These are phyloP conservation scores for Hippocampus comes DNA, from an alignment of 2,113 vertebrate species.

Conservation along the genomic window DNA sequence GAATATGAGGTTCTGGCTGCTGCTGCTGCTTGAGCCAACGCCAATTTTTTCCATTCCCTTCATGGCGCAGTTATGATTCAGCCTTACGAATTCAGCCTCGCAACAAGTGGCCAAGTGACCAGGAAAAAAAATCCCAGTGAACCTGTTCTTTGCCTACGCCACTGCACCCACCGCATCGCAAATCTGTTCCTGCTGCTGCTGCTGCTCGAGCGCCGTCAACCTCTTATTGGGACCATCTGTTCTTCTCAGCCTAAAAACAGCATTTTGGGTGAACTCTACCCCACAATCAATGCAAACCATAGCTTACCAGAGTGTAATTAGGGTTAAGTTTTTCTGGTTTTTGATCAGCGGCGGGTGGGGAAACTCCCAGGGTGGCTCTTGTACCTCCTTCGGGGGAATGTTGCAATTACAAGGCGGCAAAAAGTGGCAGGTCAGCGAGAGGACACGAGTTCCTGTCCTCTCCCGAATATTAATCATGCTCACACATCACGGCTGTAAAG, in stretches of 20 bases:
- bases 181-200: neutral
- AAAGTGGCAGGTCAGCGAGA: conserved; percentile 54
- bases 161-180: neutral
- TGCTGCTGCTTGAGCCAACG: no score
- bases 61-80: neutral
- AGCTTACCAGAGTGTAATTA: conserved; percentile 53
- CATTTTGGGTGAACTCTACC: conserved; percentile 33
- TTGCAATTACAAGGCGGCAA: conserved; percentile 60
- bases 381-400: conserved; percentile 39
- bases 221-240: neutral
- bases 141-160: no score
- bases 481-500: conserved; percentile 26
- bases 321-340: conserved; percentile 55
- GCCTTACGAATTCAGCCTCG: neutral
- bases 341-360: conserved; percentile 59
- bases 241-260: conserved; percentile 18
- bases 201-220: neutral
- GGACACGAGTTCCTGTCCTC: conserved; percentile 53
- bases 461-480: conserved; percentile 45
- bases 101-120: neutral
- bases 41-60: neutral
- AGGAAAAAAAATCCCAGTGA: neutral
- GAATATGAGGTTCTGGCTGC: no score
- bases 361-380: conserved; percentile 71
- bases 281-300: conserved; percentile 48